Conservation (phyloP, 1,140 invertebrate genomes). For the Brachionus koreanus region DNA sequence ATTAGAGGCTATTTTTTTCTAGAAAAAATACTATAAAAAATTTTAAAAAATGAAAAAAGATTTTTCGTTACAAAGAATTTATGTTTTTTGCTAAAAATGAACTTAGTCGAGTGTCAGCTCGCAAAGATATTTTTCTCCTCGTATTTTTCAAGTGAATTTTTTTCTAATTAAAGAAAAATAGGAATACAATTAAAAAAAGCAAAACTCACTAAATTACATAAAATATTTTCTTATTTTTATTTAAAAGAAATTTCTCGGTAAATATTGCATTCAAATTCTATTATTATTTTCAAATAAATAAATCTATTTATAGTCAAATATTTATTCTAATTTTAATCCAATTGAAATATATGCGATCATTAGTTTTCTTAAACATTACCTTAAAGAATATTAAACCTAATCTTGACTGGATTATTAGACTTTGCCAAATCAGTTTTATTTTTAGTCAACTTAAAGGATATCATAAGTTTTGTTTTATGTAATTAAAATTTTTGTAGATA, state of each 20-base stretch:
- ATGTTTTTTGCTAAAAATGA: neutral
- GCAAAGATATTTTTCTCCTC: neutral
- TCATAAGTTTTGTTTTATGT: neutral
- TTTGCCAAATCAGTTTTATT: neutral
- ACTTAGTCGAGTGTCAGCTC: neutral
- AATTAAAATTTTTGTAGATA: neutral
- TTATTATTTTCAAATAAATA: conserved; percentile 12
- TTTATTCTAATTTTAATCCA: neutral
- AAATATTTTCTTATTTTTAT: conserved; percentile 12
- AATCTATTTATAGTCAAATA: conserved; percentile 4
- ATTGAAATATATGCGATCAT: neutral
- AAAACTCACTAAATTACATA: neutral
- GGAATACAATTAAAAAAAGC: neutral
- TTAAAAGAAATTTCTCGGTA: neutral
- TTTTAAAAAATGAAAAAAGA: neutral
- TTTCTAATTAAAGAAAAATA: neutral
- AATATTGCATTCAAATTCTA: neutral
- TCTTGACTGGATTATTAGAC: neutral
- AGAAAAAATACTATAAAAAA: neutral
- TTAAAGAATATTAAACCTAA: neutral
- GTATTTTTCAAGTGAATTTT: neutral
- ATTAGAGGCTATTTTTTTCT: neutral
- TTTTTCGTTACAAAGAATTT: neutral
- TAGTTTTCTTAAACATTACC: neutral
- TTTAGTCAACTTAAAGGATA: neutral